Base-by-base conservation (phyloP, 2,113 vertebrate species). In the Meleagris gallopavo region DNA sequence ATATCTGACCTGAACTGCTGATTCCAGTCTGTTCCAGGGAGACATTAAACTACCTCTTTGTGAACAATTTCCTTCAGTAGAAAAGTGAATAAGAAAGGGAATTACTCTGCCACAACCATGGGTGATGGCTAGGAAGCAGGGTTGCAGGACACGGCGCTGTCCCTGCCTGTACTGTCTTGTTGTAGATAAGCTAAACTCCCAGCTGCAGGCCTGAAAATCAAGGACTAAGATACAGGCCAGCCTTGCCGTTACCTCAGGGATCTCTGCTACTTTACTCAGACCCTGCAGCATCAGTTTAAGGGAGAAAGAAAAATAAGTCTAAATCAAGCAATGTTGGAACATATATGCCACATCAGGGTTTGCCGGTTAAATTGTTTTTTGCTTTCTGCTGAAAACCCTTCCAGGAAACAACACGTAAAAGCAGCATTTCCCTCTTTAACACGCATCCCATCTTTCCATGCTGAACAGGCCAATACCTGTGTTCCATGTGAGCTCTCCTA, bases 51-150 rank as follows among this genome's bases (percentile, higher is more conserved):
- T 14, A 8, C 8, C 20, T 58, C 21, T 22, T 21, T 5, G 1
- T 29, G 32, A 78, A 19, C 2, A 22, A 40, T 48, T 73, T 40
- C 15, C 30, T 36, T 57, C 27, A 1, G 25, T 24, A 54, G 61
- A 92, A 34, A 57, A 73, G 45, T 0, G 1, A 69, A 38, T 13
- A 15, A 78, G 30, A 19, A 58, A 0, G 1, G 27, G 30, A 55
- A 32, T 11, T 3, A 41, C 10, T 65, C 8, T 25, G 0, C 2
- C 1, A 0, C 8, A 62, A n/a, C 30, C 50, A 45, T 24, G 38
- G 45, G 4, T 9, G 27, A 67, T 19, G 2, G 1, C 40, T 45
- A 30, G 13, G 72, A 45, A 71, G 24, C 6, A 46, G 30, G 18
- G 9, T 3, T 69, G 58, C 20, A 40, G 58, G 34, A 71, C 13